These are phyloP conservation scores for Betta splendens DNA, from an alignment of 2,797 vertebrate species.

Conservation along the genomic window DNA sequence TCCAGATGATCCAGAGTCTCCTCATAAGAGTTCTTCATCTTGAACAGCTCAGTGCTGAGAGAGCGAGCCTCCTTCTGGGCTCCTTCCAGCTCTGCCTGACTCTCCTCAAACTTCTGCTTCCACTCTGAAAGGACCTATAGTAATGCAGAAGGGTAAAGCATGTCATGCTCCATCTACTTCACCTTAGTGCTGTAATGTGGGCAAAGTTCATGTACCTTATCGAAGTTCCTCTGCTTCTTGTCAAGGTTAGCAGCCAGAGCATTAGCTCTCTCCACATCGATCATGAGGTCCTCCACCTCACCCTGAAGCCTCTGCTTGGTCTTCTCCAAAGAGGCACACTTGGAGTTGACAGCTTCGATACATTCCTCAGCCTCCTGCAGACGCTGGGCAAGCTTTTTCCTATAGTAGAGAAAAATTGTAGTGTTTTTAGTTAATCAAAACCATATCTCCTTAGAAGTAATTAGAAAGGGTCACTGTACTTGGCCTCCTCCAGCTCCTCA, in stretches of 20 bases:
- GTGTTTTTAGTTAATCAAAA: background rate
- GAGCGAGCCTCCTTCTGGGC: constrained; percentile 83
- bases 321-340: constrained; percentile 62
- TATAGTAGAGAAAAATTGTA: constrained; percentile 26
- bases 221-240: constrained; percentile 78
- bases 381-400: constrained; percentile 87
- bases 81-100: constrained; percentile 86
- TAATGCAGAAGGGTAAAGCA: background rate
- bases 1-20: constrained; percentile 34
- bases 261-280: constrained; percentile 72
- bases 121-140: constrained; percentile 79
- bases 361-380: constrained; percentile 67
- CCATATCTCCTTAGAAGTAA: too few relatives aligned
- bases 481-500: constrained; percentile 84
- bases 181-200: too few relatives aligned
- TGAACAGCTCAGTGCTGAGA: constrained; percentile 83
- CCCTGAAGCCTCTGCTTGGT: constrained; percentile 85
- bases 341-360: constrained; percentile 84
- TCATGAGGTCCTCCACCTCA: constrained; percentile 86
- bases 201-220: too few relatives aligned
- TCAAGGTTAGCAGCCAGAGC: constrained; percentile 81
- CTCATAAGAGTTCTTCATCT: constrained; percentile 60
- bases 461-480: constrained; percentile 63
- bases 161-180: too few relatives aligned
- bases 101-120: constrained; percentile 72